Percentiles rank a stretch among this genome's conserved stretches.
Evolutionary conservation across 2,888 invertebrate species (phyloP).

Genomic region (Cryptocephalus moraei): DNA sequence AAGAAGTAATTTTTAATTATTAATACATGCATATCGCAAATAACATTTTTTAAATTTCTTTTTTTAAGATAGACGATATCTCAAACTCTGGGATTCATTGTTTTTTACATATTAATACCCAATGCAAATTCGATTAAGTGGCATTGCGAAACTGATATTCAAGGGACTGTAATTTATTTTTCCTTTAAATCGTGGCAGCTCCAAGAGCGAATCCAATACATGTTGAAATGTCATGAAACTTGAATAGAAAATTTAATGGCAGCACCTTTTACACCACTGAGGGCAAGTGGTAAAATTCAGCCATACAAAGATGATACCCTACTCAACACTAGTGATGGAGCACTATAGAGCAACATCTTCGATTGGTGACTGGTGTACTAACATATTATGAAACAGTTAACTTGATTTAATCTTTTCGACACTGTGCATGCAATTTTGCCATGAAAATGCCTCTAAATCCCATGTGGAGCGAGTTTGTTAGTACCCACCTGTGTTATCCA

Average conservation of each 20-base stretch:
- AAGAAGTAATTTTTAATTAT: not conserved
- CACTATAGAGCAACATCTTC: not conserved
- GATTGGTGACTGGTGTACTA: not conserved
- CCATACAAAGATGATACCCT: not conserved
- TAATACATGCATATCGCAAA: not conserved
- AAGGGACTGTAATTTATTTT: not conserved
- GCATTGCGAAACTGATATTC: no score
- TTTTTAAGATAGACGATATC: conserved; percentile 1
- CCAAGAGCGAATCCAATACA: not conserved
- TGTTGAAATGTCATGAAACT: not conserved
- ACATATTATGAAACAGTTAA: no score
- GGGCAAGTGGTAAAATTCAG: not conserved
- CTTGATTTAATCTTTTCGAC: not conserved
- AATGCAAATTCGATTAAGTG: no score
- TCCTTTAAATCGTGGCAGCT: not conserved
- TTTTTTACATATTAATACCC: no score
- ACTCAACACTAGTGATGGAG: not conserved
- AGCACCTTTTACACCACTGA: no score
- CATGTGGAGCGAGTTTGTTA: no score
- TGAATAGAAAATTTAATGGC: not conserved
- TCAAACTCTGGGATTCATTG: not conserved
- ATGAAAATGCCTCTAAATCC: no score
- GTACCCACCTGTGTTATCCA: conserved; percentile 65
- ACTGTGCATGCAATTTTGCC: no score
- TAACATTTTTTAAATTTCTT: not conserved